Evolutionary conservation across 1,140 invertebrate species (phyloP).

Genomic region (Drosophila nebulosa): DNA sequence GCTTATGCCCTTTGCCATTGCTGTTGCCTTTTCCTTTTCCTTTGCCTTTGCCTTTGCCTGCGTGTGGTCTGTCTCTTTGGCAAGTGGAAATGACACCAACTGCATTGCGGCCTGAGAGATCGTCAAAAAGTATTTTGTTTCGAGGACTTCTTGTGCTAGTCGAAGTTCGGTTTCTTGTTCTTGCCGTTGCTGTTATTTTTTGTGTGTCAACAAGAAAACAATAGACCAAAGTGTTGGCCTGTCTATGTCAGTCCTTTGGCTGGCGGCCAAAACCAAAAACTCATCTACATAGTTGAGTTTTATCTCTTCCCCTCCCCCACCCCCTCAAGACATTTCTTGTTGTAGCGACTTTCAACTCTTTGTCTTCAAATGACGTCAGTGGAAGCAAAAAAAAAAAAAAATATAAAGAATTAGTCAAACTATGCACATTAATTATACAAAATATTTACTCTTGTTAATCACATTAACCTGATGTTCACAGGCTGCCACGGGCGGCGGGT

Average conservation of each 20-base stretch:
- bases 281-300: slow-evolving; percentile 30
- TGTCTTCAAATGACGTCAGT: slow-evolving; percentile 26
- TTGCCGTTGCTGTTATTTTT: slow-evolving; percentile 2
- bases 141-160: slow-evolving; percentile 44
- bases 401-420: slow-evolving; percentile 42
- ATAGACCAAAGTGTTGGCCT: slow-evolving; percentile 67
- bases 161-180: slow-evolving; percentile 46
- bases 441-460: slow-evolving; percentile 44
- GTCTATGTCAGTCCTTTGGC: slow-evolving; percentile 63
- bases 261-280: slow-evolving; percentile 54
- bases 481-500: not conserved
- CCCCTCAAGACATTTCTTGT: not conserved
- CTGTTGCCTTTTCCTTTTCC: not conserved
- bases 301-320: not conserved
- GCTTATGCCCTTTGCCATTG: not conserved
- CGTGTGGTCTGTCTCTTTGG: slow-evolving; percentile 36
- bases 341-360: not conserved
- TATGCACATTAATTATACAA: slow-evolving; percentile 53
- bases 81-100: slow-evolving; percentile 63
- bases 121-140: slow-evolving; percentile 68
- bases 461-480: slow-evolving; percentile 32
- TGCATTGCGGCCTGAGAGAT: slow-evolving; percentile 63
- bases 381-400: not conserved
- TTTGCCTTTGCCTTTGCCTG: slow-evolving; percentile 12
- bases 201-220: slow-evolving; percentile 46